Evolutionary conservation across 2,113 vertebrate species (phyloP), one percentile per base, ranked within the genome.

Genomic region (Gobio gobio): DNA sequence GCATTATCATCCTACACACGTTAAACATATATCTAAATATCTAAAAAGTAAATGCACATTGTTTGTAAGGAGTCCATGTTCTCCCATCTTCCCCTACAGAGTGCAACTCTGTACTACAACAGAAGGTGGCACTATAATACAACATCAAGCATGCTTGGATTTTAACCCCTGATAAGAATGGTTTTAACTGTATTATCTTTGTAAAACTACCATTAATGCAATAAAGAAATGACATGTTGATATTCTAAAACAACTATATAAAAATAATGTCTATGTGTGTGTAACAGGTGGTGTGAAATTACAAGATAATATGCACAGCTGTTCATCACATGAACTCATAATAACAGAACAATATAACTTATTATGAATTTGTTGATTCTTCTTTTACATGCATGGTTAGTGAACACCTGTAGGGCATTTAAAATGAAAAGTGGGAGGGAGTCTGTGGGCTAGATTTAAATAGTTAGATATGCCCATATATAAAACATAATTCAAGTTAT

Each of bases 61-160:
- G 29, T 33, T 33, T 29, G 29, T 29, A 33, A 64, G 29, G 47
- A 29, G 33, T 18, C 5, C 16, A 54, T 2, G 1, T 54, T 54
- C 3, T 20, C 51, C 16, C 3, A 10, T 40, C 66, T 68, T 22
- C 33, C 64, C 16, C 7, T 68, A 54, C 6, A 10, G 10, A 10
- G 6, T 54, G 74, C 16, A 77, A 77, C 20, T 77, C 14, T 68
- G 13, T 6, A 49, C 45, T 51, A 36, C 8, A 22, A 82, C 79
- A 68, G 47, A 10, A 54, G 79, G 10, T 68, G 79, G 79, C 63
- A 54, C 5, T 68, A 16, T 54, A 29, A 54, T 36, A 54, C 79
- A 33, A 36, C 45, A 68, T 36, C 20, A 54, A 5, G 5, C 12
- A 16, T 43, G 18, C 10, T 54, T 20, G 10, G 1, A 0, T 54